Conservation (phyloP, 2,888 invertebrate species). For the Drosophila quasianomalipes region DNA sequence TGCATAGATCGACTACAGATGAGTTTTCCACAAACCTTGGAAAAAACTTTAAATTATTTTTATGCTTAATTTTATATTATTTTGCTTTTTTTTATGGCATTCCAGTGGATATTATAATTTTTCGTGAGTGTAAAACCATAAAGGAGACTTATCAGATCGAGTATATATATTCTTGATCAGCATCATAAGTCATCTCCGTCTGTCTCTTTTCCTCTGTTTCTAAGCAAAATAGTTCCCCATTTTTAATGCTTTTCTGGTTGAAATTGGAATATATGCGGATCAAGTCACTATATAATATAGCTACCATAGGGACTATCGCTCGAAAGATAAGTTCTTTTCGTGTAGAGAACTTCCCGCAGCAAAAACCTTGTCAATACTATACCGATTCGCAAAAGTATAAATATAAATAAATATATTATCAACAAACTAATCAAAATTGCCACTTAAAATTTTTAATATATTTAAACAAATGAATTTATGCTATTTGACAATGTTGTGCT, state of each 20-base stretch:
- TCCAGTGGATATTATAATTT: background rate
- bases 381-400: background rate
- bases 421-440: too few species aligned
- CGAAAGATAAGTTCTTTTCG: background rate
- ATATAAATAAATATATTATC: background rate
- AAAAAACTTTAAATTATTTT: background rate
- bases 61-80: background rate
- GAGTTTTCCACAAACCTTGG: too few species aligned
- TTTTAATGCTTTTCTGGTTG: background rate
- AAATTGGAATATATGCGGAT: background rate
- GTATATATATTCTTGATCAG: background rate
- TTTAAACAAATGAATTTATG: conserved; percentile 2
- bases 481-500: conserved; percentile 13
- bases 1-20: background rate
- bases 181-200: background rate
- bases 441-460: background rate
- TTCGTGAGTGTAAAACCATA: background rate
- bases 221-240: background rate
- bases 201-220: background rate
- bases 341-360: background rate
- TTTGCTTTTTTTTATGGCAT: background rate
- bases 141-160: background rate
- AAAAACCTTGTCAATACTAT: background rate
- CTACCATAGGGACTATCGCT: background rate
- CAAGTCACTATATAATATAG: background rate